Percentiles rank a stretch among this genome's conserved stretches.
Conservation (phyloP, 2,113 vertebrate species). For the Dasyurus viverrinus region DNA sequence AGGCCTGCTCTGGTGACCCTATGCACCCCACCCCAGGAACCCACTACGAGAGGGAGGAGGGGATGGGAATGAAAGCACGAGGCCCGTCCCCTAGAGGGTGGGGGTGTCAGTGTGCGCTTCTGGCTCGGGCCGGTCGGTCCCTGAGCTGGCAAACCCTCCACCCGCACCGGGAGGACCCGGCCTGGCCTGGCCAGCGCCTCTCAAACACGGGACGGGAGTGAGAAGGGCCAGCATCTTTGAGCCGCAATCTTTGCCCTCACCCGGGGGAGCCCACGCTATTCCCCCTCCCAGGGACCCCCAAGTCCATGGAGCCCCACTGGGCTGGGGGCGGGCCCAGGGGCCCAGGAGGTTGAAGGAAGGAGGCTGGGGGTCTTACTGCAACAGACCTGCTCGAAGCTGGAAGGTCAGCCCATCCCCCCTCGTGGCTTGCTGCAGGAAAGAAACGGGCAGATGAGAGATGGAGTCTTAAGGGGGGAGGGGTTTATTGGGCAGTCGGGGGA, state of each 20-base stretch:
- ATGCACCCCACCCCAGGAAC: neutral
- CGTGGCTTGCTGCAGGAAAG: constrained; percentile 89
- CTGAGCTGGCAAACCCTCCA: neutral
- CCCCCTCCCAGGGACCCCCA: neutral
- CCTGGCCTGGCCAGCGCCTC: neutral
- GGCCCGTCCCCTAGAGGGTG: neutral
- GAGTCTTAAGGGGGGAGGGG: neutral
- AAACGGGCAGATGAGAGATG: neutral
- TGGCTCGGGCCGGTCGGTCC: neutral
- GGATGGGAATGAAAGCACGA: neutral
- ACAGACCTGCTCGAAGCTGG: constrained; percentile 89
- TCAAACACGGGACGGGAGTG: neutral
- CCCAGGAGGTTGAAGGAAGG: constrained; percentile 13
- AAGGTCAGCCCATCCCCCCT: constrained; percentile 92
- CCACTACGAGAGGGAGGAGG: neutral
- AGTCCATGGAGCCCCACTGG: neutral
- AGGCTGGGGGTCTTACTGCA: constrained; percentile 75
- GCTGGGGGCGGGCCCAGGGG: neutral
- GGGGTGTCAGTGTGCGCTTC: neutral
- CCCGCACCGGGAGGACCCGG: too few species aligned
- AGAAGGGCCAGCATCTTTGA: neutral
- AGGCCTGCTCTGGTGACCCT: too few species aligned
- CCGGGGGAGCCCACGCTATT: neutral
- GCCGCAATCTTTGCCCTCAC: neutral
- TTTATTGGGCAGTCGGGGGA: accelerated